phyloP scores from a whole-genome alignment of 2,113 vertebrate species.

The Eptesicus fuscus region DNA sequence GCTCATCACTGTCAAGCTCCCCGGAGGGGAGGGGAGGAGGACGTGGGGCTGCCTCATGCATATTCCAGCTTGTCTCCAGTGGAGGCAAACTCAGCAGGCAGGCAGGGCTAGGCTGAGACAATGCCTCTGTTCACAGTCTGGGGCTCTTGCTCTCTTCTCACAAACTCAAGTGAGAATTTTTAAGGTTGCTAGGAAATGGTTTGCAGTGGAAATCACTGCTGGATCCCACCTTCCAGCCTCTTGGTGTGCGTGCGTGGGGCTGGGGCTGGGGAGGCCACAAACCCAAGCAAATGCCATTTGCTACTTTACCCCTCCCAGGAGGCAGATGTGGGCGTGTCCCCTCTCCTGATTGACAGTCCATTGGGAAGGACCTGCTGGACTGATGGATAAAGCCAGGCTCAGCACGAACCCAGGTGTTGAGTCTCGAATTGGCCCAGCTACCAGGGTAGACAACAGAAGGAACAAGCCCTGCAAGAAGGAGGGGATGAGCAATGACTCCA shows the following conservation, averaged over 20 bases:
- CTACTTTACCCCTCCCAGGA: not conserved
- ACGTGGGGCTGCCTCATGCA: not conserved
- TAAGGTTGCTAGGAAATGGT: not conserved
- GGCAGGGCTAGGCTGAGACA: not conserved
- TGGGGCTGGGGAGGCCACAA: not conserved
- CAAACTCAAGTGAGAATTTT: not conserved
- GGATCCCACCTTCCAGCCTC: not conserved
- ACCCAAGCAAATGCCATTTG: not conserved
- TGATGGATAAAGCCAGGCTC: not conserved
- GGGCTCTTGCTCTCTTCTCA: not conserved
- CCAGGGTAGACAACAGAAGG: not conserved
- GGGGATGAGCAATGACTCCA: not conserved
- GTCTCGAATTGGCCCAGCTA: not conserved
- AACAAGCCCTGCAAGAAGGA: not conserved
- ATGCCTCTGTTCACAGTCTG: not conserved
- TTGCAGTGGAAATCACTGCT: not conserved
- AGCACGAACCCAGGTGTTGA: not conserved
- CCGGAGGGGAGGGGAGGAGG: not conserved
- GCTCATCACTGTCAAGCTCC: not conserved
- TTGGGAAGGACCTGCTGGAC: not conserved
- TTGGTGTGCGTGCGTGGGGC: not conserved
- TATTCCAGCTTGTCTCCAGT: not conserved
- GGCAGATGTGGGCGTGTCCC: not conserved
- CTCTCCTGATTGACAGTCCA: not conserved
- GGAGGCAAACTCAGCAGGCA: not conserved